Percentiles rank a stretch among this genome's conserved stretches.
These are phyloP conservation scores for Bellardia pandia DNA, from an alignment of 2,888 invertebrate species.

Conservation along the genomic window DNA sequence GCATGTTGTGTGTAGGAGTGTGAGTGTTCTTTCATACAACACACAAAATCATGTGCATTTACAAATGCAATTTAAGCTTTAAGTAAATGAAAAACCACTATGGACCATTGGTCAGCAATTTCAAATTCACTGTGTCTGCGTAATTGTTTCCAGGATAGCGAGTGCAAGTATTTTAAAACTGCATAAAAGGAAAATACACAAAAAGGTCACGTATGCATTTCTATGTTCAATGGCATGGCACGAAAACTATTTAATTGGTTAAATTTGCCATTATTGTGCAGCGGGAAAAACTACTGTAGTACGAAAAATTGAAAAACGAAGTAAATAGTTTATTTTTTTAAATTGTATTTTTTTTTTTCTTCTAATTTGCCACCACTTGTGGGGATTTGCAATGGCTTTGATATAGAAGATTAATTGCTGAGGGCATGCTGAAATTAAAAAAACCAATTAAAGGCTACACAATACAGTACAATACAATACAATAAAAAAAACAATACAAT, in stretches of 20 bases:
- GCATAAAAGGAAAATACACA: neutral
- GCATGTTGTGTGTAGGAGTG: neutral
- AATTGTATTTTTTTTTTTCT: slow-evolving; percentile 9
- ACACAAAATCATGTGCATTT: slow-evolving; percentile 34
- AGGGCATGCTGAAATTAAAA: slow-evolving; percentile 19
- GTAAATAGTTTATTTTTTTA: slow-evolving; percentile 17
- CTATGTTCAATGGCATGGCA: slow-evolving; percentile 50
- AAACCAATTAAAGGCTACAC: neutral
- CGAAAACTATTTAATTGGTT: slow-evolving; percentile 59
- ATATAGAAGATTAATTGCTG: slow-evolving; percentile 45
- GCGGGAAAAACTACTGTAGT: neutral
- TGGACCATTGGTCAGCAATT: slow-evolving; percentile 61
- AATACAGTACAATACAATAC: neutral
- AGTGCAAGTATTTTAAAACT: neutral
- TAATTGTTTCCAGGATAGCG: neutral
- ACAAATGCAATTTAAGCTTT: slow-evolving; percentile 48
- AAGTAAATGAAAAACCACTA: slow-evolving; percentile 53
- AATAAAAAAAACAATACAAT: neutral
- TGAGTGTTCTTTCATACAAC: slow-evolving; percentile 24
- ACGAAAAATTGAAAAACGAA: slow-evolving; percentile 29
- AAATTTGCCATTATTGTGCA: slow-evolving; percentile 28
- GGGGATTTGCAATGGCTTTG: slow-evolving; percentile 43
- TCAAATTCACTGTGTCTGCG: slow-evolving; percentile 41
- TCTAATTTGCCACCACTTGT: slow-evolving; percentile 41
- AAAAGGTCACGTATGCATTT: slow-evolving; percentile 64